Conservation (phyloP, 2,797 vertebrate species). For the Rachycentron canadum region DNA sequence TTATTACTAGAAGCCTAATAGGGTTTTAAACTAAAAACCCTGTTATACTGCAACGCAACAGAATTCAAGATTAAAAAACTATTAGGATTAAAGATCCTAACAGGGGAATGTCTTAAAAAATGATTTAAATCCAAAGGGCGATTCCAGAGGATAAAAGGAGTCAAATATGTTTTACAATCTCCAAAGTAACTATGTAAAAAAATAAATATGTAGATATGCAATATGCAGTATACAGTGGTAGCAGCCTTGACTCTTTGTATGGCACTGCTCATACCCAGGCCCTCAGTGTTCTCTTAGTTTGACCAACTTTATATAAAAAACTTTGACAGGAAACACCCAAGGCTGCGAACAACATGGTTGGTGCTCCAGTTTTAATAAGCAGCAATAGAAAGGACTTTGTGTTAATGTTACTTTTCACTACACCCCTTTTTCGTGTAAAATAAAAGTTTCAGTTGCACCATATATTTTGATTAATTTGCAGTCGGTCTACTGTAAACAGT, state of each 20-base stretch:
- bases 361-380: not conserved
- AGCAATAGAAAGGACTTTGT: not conserved
- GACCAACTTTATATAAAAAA: not conserved
- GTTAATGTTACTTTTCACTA: not conserved
- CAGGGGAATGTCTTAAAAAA: not conserved
- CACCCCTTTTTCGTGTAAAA: slow-evolving; percentile 4
- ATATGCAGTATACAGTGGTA: not conserved
- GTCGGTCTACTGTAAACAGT: slow-evolving; percentile 6
- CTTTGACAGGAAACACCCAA: not conserved
- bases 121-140: not conserved
- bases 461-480: slow-evolving; percentile 22
- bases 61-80: not conserved
- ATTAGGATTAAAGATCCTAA: not conserved
- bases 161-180: not conserved
- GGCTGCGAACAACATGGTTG: not conserved
- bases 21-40: not conserved
- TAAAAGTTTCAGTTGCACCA: slow-evolving; percentile 8
- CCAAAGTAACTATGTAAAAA: too few species aligned
- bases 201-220: too few species aligned
- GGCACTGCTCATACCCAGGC: not conserved
- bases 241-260: not conserved
- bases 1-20: not conserved
- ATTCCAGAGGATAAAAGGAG: not conserved
- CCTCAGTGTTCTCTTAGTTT: not conserved
- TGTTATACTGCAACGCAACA: not conserved